Conservation (phyloP, 2,888 invertebrate genomes). For the Melanotus villosus region DNA sequence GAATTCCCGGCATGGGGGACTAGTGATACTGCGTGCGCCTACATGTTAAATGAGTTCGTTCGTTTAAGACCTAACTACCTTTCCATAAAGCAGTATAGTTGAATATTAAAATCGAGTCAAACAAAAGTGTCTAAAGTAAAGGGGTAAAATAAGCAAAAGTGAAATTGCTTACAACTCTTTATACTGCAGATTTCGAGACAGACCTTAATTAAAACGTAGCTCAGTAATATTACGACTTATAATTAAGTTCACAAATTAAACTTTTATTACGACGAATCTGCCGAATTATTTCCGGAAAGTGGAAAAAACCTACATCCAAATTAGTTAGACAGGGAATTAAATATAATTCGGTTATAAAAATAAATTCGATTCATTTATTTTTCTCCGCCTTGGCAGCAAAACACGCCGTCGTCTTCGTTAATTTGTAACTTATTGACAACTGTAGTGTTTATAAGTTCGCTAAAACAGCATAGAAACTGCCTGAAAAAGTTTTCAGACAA, state of each 20-base stretch:
- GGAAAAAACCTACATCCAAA: slow-evolving; percentile 1
- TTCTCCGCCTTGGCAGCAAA: slow-evolving; percentile 2
- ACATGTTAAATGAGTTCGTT: slow-evolving; percentile 39
- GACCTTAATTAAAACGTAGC: slow-evolving; percentile 65
- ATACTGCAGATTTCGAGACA: slow-evolving; percentile 58
- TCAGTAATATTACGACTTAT: slow-evolving; percentile 60
- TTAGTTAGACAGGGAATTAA: slow-evolving; percentile 8
- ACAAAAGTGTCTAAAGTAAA: slow-evolving; percentile 60
- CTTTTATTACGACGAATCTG: slow-evolving; percentile 56
- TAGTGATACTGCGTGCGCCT: slow-evolving; percentile 35
- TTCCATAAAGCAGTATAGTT: slow-evolving; percentile 30
- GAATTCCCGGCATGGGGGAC: slow-evolving; percentile 60
- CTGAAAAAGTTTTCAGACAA: slow-evolving; percentile 7
- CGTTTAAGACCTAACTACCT: slow-evolving; percentile 33
- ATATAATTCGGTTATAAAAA: slow-evolving; percentile 13
- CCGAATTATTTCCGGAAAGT: slow-evolving; percentile 29
- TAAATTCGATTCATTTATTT: slow-evolving; percentile 22
- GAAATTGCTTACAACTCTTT: slow-evolving; percentile 61
- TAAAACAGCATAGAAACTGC: slow-evolving; percentile 7
- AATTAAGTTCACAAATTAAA: slow-evolving; percentile 62
- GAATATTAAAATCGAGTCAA: slow-evolving; percentile 59
- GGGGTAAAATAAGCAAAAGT: slow-evolving; percentile 62
- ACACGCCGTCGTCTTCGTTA: slow-evolving; percentile 7
- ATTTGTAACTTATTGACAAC: slow-evolving; percentile 21
- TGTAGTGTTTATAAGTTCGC: slow-evolving; percentile 15